Evolutionary conservation across 2,888 invertebrate genomes (phyloP).

Genomic region (Cataglyphis cursor): DNA sequence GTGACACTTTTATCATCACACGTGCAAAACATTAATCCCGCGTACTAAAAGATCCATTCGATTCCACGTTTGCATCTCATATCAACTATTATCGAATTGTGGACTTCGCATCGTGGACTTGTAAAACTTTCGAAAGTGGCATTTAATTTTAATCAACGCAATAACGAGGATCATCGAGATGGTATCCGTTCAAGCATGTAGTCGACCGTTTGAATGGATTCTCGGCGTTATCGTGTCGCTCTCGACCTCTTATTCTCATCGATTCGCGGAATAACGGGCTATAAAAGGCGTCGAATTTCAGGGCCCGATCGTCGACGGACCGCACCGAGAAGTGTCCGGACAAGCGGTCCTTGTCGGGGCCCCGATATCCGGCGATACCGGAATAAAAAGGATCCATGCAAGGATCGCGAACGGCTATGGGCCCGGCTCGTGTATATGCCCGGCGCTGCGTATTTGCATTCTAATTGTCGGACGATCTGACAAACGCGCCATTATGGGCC

Average conservation of each 20-base stretch:
- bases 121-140: constrained; percentile 40
- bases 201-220: constrained; percentile 52
- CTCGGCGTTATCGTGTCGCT: constrained; percentile 50
- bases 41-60: neutral
- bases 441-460: constrained; percentile 74
- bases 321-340: constrained; percentile 29
- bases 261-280: constrained; percentile 79
- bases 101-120: constrained; percentile 24
- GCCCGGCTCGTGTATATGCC: constrained; percentile 49
- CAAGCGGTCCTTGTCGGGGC: constrained; percentile 17
- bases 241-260: constrained; percentile 71
- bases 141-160: constrained; percentile 55
- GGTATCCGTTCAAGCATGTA: constrained; percentile 28
- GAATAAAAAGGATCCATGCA: constrained; percentile 12
- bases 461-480: constrained; percentile 75
- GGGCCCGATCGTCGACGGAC: constrained; percentile 38
- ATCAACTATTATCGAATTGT: neutral
- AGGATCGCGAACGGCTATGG: constrained; percentile 25
- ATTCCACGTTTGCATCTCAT: neutral
- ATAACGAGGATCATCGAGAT: constrained; percentile 42
- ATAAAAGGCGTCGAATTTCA: constrained; percentile 79
- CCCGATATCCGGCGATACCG: neutral
- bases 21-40: constrained; percentile 20
- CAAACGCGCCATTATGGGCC: constrained; percentile 61
- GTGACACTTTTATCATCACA: constrained; percentile 59